Conservation (phyloP, 2,113 vertebrate genomes). For the Heptranchias perlo region DNA sequence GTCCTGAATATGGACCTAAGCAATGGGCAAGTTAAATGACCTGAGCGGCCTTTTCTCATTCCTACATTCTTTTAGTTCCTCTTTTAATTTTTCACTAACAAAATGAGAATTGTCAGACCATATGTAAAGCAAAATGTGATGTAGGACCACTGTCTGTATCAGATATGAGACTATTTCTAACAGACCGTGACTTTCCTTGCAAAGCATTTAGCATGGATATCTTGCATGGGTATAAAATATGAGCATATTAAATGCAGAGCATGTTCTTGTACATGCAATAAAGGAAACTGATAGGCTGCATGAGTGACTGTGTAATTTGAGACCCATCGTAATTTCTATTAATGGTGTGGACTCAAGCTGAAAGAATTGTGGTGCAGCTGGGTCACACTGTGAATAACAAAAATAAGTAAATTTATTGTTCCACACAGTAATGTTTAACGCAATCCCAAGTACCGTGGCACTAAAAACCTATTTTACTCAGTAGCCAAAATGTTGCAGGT, state of each 20-base stretch:
- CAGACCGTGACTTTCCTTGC: background rate
- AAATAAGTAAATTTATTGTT: background rate
- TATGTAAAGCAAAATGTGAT: background rate
- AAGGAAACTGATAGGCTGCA: background rate
- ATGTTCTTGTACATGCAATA: background rate
- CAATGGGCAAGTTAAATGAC: background rate
- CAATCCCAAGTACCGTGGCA: background rate
- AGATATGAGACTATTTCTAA: background rate
- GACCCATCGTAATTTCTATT: background rate
- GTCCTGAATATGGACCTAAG: background rate
- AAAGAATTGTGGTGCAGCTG: background rate
- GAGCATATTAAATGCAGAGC: background rate
- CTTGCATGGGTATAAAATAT: background rate
- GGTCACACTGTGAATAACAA: constrained; percentile 15
- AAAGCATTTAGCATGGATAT: background rate
- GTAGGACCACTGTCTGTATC: background rate
- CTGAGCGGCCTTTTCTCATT: background rate
- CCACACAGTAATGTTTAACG: background rate
- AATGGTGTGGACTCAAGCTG: background rate
- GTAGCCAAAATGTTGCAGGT: background rate
- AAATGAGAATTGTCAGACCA: background rate
- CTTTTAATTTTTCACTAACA: background rate
- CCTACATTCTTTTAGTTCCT: background rate
- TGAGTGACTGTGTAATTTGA: background rate
- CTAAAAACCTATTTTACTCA: background rate